Conservation (phyloP, 2,113 vertebrate genomes). For the Alaudala cheleensis region DNA sequence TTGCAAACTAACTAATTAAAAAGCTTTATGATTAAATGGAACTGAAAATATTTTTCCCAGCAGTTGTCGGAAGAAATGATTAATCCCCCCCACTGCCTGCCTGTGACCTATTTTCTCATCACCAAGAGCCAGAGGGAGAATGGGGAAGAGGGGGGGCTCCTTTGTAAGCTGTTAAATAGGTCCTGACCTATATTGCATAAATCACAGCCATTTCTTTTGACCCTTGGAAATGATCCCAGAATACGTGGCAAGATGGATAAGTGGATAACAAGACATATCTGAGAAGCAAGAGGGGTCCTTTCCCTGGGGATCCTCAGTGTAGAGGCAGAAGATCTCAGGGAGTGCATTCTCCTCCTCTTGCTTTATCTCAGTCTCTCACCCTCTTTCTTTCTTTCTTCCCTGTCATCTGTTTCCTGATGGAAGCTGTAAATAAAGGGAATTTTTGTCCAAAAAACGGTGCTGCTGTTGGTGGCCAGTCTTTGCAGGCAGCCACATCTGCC, state of each 20-base stretch:
- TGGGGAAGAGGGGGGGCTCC: background rate
- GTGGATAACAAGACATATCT: slow-evolving; percentile 15
- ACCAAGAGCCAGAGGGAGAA: background rate
- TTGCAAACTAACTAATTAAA: slow-evolving; percentile 75
- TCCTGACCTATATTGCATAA: slow-evolving; percentile 71
- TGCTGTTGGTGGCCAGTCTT: fast-evolving
- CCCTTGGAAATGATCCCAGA: slow-evolving; percentile 64
- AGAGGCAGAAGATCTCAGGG: background rate
- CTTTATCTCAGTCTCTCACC: background rate
- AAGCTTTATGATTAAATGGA: slow-evolving; percentile 76
- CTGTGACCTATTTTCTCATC: slow-evolving; percentile 76
- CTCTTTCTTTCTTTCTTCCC: background rate
- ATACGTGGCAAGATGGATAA: background rate
- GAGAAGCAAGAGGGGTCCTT: background rate
- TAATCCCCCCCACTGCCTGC: slow-evolving; percentile 66
- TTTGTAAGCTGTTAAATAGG: slow-evolving; percentile 66
- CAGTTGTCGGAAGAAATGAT: slow-evolving; percentile 71
- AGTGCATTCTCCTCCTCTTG: background rate
- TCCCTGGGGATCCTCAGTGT: background rate
- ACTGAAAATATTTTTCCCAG: slow-evolving; percentile 69
- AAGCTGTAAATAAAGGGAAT: background rate
- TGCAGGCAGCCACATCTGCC: fast-evolving
- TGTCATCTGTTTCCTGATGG: background rate
- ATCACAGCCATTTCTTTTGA: slow-evolving; percentile 33
- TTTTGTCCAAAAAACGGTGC: background rate